A percentile compares a stretch with the other conserved stretches of the same genome.
phyloP scores from a whole-genome alignment of 1,140 invertebrate species.

The Chrysoperla carnea region DNA sequence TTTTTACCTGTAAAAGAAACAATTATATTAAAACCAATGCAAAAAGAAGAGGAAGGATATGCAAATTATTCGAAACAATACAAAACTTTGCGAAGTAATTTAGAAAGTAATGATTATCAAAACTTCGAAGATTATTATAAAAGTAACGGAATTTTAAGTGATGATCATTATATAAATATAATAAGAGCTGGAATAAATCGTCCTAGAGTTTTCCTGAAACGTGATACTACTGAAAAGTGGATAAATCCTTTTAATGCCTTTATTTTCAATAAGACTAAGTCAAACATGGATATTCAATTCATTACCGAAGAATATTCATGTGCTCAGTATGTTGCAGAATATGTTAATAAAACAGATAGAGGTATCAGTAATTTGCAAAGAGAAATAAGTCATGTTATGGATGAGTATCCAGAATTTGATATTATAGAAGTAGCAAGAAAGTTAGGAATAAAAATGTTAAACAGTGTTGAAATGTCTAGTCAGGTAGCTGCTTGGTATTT shows the following conservation, averaged over 20 bases:
- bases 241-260: too few relatives aligned
- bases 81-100: too few relatives aligned
- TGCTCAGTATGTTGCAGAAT: too few relatives aligned
- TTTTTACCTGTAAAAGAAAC: constrained; percentile 12
- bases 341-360: too few relatives aligned
- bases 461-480: constrained; percentile 10
- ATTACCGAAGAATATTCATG: too few relatives aligned
- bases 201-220: not conserved
- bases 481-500: constrained; percentile 18
- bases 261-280: too few relatives aligned
- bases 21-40: constrained; percentile 11
- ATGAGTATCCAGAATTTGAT: constrained; percentile 20
- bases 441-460: constrained; percentile 11
- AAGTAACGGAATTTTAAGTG: constrained; percentile 7
- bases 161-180: constrained; percentile 12
- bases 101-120: constrained; percentile 9
- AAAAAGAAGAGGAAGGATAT: constrained; percentile 7
- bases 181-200: constrained; percentile 11
- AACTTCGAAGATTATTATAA: constrained; percentile 8
- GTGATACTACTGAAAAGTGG: too few relatives aligned
- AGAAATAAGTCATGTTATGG: constrained; percentile 9
- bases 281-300: too few relatives aligned
- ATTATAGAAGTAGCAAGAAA: constrained; percentile 15
- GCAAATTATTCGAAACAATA: too few relatives aligned
- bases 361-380: too few relatives aligned